phyloP scores from a whole-genome alignment of 2,888 invertebrate species.

The Masnerella sp. region DNA sequence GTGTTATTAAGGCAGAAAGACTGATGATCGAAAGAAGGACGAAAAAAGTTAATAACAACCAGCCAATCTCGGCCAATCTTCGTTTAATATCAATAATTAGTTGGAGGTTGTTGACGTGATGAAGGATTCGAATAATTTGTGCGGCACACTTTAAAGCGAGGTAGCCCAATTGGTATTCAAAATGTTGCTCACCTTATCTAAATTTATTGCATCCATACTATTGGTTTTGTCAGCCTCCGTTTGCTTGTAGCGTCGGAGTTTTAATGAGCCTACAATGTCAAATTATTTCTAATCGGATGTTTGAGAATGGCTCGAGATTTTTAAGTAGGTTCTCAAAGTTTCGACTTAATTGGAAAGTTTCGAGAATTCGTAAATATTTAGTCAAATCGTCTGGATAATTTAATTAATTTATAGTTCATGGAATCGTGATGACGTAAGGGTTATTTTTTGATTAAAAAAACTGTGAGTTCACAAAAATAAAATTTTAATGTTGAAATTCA shows the following conservation, averaged over 20 bases:
- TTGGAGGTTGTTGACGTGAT: constrained; percentile 46
- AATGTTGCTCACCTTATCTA: constrained; percentile 43
- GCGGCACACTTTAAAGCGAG: constrained; percentile 50
- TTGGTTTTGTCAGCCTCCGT: constrained; percentile 56
- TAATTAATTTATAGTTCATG: constrained; percentile 1
- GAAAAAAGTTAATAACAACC: too few species aligned
- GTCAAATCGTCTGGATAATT: background rate
- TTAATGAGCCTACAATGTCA: constrained; percentile 53
- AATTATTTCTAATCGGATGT: constrained; percentile 40
- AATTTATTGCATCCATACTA: constrained; percentile 49
- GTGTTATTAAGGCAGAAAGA: too few species aligned
- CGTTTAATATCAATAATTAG: constrained; percentile 62
- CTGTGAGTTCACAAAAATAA: too few species aligned
- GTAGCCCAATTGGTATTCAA: constrained; percentile 52
- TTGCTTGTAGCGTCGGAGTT: constrained; percentile 64
- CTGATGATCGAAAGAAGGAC: too few species aligned
- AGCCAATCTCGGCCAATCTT: constrained; percentile 28
- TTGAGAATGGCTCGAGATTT: constrained; percentile 13
- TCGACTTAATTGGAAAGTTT: background rate
- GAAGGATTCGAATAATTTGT: constrained; percentile 62
- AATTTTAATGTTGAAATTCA: too few species aligned
- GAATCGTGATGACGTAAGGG: too few species aligned
- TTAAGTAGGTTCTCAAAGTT: constrained; percentile 5
- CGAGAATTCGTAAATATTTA: background rate
- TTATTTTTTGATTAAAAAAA: too few species aligned